phyloP scores from a whole-genome alignment of 2,113 vertebrate species.

The Dolichallabes microphthalmus region DNA sequence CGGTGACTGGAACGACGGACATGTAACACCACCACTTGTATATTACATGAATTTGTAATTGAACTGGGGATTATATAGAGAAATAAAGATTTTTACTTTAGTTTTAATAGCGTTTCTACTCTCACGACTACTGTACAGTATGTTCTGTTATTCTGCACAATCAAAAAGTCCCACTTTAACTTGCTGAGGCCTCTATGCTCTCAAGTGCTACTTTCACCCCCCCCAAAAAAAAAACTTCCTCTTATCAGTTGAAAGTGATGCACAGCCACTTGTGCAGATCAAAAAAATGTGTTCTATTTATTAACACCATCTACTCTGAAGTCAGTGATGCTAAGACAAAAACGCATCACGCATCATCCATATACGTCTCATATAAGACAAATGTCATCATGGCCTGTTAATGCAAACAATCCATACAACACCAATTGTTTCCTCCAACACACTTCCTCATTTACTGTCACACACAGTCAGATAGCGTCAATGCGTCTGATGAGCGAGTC shows the following conservation, averaged over 20 bases:
- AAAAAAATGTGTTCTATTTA: neutral
- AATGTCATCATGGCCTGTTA: neutral
- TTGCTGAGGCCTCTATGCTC: neutral
- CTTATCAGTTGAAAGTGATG: neutral
- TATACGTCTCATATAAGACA: neutral
- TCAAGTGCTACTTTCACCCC: constrained; percentile 2
- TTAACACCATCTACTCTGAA: neutral
- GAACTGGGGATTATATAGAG: no score
- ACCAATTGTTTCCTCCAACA: neutral
- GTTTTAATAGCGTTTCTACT: no score
- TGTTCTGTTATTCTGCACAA: no score
- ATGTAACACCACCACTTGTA: no score
- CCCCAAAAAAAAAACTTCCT: constrained; percentile 2
- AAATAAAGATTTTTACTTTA: no score
- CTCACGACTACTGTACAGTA: no score
- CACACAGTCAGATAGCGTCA: neutral
- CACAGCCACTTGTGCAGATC: neutral
- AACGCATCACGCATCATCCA: neutral
- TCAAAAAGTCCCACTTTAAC: no score
- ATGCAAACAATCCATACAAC: neutral
- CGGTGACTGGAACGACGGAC: no score
- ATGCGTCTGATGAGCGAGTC: neutral
- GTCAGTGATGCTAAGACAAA: neutral
- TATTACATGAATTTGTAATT: no score
- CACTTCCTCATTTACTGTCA: constrained; percentile 10